A percentile compares a stretch with the other conserved stretches of the same genome.
Evolutionary conservation across 2,888 invertebrate genomes (phyloP).

Genomic region (Parnassius orleans): DNA sequence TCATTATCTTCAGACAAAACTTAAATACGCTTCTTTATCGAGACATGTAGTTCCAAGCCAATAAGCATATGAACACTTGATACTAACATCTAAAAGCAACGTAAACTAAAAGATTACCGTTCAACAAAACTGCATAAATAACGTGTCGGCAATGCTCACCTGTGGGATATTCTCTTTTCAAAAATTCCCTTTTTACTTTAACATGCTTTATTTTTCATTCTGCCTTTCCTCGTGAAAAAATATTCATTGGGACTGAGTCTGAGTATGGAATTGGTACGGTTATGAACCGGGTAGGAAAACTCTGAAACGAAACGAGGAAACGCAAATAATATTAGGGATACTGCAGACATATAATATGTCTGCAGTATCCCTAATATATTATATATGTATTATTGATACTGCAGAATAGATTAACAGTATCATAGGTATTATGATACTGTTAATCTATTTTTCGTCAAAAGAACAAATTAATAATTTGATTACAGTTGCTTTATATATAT

Average conservation of each 20-base stretch:
- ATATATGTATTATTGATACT: too few species aligned
- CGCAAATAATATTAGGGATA: conserved; percentile 7
- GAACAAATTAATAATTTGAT: too few species aligned
- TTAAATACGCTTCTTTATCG: too few species aligned
- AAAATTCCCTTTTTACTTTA: conserved; percentile 40
- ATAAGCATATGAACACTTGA: conserved; percentile 44
- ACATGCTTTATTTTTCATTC: conserved; percentile 43
- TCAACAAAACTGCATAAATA: conserved; percentile 33
- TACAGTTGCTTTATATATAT: too few species aligned
- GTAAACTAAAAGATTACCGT: conserved; percentile 34
- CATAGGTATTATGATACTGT: too few species aligned
- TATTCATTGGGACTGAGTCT: conserved; percentile 43
- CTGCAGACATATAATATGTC: too few species aligned
- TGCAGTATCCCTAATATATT: too few species aligned
- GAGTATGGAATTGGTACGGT: conserved; percentile 37
- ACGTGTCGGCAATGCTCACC: conserved; percentile 40
- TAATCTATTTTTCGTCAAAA: too few species aligned
- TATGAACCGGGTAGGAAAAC: conserved; percentile 31
- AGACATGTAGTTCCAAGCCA: conserved; percentile 38
- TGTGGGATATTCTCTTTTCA: conserved; percentile 37
- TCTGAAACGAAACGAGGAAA: conserved; percentile 19
- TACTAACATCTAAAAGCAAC: conserved; percentile 47
- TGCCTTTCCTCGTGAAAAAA: conserved; percentile 20
- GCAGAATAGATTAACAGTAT: too few species aligned
- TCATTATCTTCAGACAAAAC: too few species aligned